Percentiles rank a stretch among this genome's conserved stretches.
phyloP scores from a whole-genome alignment of 2,797 vertebrate species.

The Oceanodroma leucorhoa region DNA sequence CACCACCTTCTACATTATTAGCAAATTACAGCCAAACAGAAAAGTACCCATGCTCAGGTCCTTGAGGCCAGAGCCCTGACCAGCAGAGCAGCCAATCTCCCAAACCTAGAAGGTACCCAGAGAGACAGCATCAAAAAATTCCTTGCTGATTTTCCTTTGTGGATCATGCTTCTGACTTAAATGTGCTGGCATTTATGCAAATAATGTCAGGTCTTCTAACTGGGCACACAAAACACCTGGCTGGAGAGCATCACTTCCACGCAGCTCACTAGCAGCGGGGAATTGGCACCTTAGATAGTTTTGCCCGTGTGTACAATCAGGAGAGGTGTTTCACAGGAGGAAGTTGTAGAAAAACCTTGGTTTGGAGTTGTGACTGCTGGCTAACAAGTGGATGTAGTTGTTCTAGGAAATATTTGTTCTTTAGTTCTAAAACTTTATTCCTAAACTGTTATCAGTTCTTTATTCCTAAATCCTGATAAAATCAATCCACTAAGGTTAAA shows the following conservation, averaged over 20 bases:
- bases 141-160: background rate
- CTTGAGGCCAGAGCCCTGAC: background rate
- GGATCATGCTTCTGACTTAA: background rate
- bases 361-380: background rate
- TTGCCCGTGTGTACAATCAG: background rate
- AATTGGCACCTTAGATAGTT: background rate
- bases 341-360: background rate
- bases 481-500: background rate
- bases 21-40: background rate
- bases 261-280: background rate
- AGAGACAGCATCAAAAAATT: background rate
- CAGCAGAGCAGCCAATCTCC: background rate
- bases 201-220: background rate
- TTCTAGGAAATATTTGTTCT: background rate
- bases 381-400: background rate
- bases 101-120: background rate
- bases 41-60: accelerated
- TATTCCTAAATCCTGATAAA: background rate
- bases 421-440: background rate
- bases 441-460: background rate
- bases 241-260: background rate
- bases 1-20: background rate
- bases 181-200: background rate
- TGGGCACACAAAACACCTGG: background rate
- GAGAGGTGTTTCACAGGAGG: background rate